These are phyloP conservation scores for Uropsilus gracilis DNA, from an alignment of 2,113 vertebrate species.

Conservation along the genomic window DNA sequence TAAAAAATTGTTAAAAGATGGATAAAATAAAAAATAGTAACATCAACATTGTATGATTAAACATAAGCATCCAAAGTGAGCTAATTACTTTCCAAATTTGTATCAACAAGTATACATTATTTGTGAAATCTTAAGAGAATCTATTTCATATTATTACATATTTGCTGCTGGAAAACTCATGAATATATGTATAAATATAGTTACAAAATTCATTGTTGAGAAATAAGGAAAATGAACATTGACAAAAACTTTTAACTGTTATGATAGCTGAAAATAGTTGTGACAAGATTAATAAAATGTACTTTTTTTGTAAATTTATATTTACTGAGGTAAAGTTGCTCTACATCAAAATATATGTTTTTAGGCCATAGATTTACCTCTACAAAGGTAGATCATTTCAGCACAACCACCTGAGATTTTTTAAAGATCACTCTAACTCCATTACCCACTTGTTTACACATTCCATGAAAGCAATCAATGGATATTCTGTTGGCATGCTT, in stretches of 20 bases:
- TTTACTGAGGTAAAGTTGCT: neutral
- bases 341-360: no score
- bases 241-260: neutral
- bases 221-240: neutral
- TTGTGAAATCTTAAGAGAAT: conserved; percentile 1
- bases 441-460: neutral
- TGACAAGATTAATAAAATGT: neutral
- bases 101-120: neutral
- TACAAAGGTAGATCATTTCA: no score
- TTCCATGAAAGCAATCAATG: neutral
- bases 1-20: neutral
- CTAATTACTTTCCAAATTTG: neutral
- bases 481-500: neutral
- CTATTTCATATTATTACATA: neutral
- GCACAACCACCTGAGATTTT: neutral
- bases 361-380: no score
- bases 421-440: neutral
- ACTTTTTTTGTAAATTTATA: no score
- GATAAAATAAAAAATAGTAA: neutral
- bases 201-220: neutral
- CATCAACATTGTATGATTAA: neutral
- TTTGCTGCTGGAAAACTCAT: neutral
- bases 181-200: neutral
- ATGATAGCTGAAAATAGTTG: neutral
- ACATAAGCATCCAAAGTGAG: neutral